Base-by-base conservation (phyloP, 1,140 invertebrate species). In the Sweltsa coloradensis region DNA sequence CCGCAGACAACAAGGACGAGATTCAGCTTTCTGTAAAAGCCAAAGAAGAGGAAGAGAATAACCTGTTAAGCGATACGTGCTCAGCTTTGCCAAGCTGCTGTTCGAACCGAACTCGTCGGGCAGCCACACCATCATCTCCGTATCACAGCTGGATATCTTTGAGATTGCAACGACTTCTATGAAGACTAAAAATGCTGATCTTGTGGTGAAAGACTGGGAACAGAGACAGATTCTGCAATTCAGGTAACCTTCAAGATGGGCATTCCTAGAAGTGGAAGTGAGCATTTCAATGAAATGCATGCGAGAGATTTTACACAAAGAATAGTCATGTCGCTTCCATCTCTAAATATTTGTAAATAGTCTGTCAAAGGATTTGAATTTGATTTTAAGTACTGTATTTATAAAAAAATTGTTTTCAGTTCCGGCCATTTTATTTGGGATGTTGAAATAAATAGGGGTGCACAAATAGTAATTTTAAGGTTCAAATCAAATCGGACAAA, bases 181-280 rank as follows among this genome's bases (percentile, higher is more conserved):
- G 45, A 81, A 74, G 63, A 64, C 78, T 51, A 83, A 89, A 62
- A n/a, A n/a, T n/a, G 72, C 65, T 19, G 75, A 72, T 53, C 70
- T 77, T 5, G 74, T 92, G 18, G 67, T 87, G 5, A 69, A 74
- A 34, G 86, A 92, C 60, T 82, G 83, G 69, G 81, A 86, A 19
- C 83, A 85, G 53, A 63, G 84, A 47, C 76, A 88, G 61, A 76
- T 85, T 50, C 75, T 78, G 9, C 67, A 84, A 60, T 88, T 82
- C 54, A 76, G 62, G 74, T 76, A 58, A 48, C 22, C 9, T 55
- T 53, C 25, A 26, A 3, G 9, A 43, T 40, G 5, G 18, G 19
- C 29, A 18, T 42, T 36, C 6, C 14, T 45, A 25, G n/a, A 31
- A 40, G 36, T 39, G 37, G 34, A 21, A 25, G 14, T 14, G 13